These are phyloP conservation scores for Marisa cornuarietis DNA, from an alignment of 1,140 invertebrate species.

Conservation along the genomic window DNA sequence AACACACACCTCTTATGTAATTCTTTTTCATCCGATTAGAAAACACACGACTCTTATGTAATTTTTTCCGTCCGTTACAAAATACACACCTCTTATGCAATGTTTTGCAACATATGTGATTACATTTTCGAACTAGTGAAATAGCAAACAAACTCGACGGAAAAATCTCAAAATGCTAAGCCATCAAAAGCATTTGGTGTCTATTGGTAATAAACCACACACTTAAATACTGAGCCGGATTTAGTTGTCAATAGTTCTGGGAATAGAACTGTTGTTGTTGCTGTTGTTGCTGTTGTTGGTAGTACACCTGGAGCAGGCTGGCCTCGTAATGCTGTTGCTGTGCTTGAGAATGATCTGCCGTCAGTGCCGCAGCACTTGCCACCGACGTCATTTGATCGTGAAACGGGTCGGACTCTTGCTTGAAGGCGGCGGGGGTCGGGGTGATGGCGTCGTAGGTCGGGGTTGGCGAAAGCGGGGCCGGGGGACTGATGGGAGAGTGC, in stretches of 20 bases:
- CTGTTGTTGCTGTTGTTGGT: constrained; percentile 5
- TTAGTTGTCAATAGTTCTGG: constrained; percentile 5
- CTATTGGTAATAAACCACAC: too few relatives aligned
- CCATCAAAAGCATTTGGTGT: too few relatives aligned
- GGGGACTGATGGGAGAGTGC: constrained; percentile 33
- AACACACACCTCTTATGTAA: too few relatives aligned
- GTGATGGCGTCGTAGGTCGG: constrained; percentile 21
- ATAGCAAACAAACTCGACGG: too few relatives aligned
- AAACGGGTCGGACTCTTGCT: constrained; percentile 7
- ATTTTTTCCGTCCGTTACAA: too few relatives aligned
- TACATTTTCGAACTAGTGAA: too few relatives aligned
- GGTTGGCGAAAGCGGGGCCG: constrained; percentile 19
- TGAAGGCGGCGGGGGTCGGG: constrained; percentile 11
- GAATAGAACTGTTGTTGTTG: constrained; percentile 11
- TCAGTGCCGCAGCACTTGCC: not conserved
- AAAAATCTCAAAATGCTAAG: too few relatives aligned
- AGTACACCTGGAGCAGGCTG: constrained; percentile 23
- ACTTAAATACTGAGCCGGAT: too few relatives aligned
- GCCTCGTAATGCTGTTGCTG: constrained; percentile 24
- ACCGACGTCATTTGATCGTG: not conserved
- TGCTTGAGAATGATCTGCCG: constrained; percentile 3
- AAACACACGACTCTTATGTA: too few relatives aligned
- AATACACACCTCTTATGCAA: too few relatives aligned
- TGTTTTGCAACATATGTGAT: too few relatives aligned
- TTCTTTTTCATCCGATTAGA: too few relatives aligned